These are phyloP conservation scores for Anoplius nigerrimus DNA, from an alignment of 2,888 invertebrate species.

Conservation along the genomic window DNA sequence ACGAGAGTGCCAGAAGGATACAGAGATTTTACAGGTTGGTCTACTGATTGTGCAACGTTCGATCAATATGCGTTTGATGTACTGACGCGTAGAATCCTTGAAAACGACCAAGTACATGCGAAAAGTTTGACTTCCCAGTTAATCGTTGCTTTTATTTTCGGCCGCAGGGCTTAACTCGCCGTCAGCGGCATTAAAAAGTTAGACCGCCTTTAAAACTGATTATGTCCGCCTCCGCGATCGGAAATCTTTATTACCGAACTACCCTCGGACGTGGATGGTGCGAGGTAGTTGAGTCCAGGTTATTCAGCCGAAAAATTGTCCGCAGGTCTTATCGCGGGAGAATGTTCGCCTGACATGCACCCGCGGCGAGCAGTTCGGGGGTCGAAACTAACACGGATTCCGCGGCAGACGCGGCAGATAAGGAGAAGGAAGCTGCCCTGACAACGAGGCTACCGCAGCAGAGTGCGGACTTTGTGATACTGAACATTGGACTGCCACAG, in stretches of 20 bases:
- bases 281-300: background rate
- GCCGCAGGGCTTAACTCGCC: no score
- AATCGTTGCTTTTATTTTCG: no score
- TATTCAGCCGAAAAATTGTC: background rate
- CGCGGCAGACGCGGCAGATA: background rate
- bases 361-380: background rate
- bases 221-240: background rate
- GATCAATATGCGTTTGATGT: no score
- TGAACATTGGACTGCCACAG: constrained; percentile 41
- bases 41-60: no score
- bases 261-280: no score
- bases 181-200: no score
- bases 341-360: background rate
- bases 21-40: constrained; percentile 66
- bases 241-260: background rate
- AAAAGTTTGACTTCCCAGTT: no score
- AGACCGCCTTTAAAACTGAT: no score
- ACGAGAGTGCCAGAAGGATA: constrained; percentile 57
- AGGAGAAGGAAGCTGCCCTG: background rate
- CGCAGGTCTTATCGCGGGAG: constrained; percentile 34
- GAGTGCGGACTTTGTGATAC: constrained; percentile 43
- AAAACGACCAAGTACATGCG: no score
- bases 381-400: background rate
- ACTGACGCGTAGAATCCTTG: no score
- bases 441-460: background rate